Base-by-base conservation (phyloP, 2,113 vertebrate species). In the Chlamydotis undulata region DNA sequence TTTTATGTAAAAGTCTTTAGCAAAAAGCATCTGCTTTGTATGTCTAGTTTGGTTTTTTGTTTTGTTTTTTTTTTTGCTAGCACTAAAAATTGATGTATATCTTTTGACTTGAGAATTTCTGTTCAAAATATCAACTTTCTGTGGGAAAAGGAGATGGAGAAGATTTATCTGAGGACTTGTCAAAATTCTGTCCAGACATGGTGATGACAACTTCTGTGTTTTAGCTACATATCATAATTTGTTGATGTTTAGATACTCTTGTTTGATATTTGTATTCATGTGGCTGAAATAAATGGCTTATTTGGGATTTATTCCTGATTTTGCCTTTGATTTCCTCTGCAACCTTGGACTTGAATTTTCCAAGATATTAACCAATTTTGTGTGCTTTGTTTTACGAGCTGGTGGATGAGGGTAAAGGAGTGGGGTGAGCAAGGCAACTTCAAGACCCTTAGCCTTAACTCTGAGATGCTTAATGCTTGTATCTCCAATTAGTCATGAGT, bases 141-240 rank as follows among this genome's bases (percentile, higher is more conserved):
- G 63, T 93, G 74, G 89, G 76, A 94, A 92, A 94, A 61, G 22
- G 91, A 92, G 96, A 94, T 89, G 74, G 53, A 94, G 92, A 84
- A 74, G 83, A 94, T 94, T 94, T 96, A 90, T 93, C 86, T 91
- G 79, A 94, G 89, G 89, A 94, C 96, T 95, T 96, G 96, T 97
- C 95, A 97, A 96, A 96, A 96, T 96, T 93, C 81, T 96, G 94
- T 94, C 96, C 94, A 96, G 96, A 97, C 95, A 95, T 94, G 94
- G 96, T 93, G 95, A 97, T 96, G 96, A 96, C 96, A 97, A 96
- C 87, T 96, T 89, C 94, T 96, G 94, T 94, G 94, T 97, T 97
- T 95, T 94, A 94, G 93, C 77, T 96, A 95, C 89, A 95, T 93
- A 96, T 73, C 94, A 96, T 87, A 45, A 96, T 95, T 94, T 96